Percentiles rank a stretch among this genome's conserved stretches.
phyloP scores from a whole-genome alignment of 2,888 invertebrate genomes.

The Eubasilissa splendida region DNA sequence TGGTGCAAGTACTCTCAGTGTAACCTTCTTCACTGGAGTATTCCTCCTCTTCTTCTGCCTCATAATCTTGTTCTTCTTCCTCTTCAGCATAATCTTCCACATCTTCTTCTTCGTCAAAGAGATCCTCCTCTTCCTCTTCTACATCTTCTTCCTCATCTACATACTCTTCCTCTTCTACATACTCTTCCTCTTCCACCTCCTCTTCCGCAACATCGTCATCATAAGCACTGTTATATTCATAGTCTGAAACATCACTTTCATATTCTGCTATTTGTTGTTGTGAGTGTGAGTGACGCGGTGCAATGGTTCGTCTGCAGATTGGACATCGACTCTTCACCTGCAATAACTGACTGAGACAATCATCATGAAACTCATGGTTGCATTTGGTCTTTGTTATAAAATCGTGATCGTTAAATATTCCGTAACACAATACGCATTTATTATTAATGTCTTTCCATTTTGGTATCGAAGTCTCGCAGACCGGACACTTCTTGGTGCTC shows the following conservation, averaged over 20 bases:
- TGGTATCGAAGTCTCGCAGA: neutral
- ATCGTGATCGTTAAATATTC: neutral
- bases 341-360: neutral
- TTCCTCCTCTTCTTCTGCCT: neutral
- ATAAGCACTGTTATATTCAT: neutral
- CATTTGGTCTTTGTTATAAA: neutral
- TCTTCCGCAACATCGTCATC: neutral
- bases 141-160: too few relatives aligned
- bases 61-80: neutral
- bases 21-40: neutral
- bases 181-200: too few relatives aligned
- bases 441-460: constrained; percentile 9
- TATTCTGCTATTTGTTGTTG: neutral
- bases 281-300: neutral
- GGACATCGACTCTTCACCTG: neutral
- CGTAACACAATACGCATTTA: constrained; percentile 7
- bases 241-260: neutral
- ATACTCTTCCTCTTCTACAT: too few relatives aligned
- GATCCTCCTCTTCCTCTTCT: too few relatives aligned
- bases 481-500: constrained; percentile 5
- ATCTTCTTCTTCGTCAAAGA: too few relatives aligned
- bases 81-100: too few relatives aligned
- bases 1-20: neutral
- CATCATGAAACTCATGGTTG: neutral
- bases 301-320: neutral